Evolutionary conservation across 1,140 invertebrate genomes (phyloP).

Genomic region (Neocloeon triangulifer): DNA sequence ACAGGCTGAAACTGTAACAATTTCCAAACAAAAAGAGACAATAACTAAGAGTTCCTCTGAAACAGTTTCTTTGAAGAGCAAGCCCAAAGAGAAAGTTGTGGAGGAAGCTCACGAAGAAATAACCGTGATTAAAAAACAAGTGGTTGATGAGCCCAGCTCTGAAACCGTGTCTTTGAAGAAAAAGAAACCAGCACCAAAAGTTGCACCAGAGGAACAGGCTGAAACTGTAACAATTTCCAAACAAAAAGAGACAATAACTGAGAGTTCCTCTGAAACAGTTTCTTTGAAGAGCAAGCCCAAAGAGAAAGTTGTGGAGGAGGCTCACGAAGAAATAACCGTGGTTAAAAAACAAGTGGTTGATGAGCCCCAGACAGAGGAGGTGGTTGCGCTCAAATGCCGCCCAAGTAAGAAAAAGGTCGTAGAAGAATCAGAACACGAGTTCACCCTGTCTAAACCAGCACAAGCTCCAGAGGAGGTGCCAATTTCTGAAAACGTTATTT

Average conservation of each 20-base stretch:
- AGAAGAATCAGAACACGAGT: slow-evolving; percentile 14
- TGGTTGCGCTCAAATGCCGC: slow-evolving; percentile 10
- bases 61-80: slow-evolving; percentile 10
- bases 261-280: slow-evolving; percentile 8
- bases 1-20: no score
- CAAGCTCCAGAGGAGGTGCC: slow-evolving; percentile 19
- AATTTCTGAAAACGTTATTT: slow-evolving; percentile 45
- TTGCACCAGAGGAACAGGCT: slow-evolving; percentile 11
- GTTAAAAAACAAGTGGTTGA: slow-evolving; percentile 10
- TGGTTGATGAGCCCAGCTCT: slow-evolving; percentile 11
- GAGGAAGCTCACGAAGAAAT: slow-evolving; percentile 21
- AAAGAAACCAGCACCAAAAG: no score
- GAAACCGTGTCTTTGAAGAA: slow-evolving; percentile 28
- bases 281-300: slow-evolving; percentile 10
- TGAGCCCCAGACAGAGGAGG: slow-evolving; percentile 11
- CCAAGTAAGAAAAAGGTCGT: slow-evolving; percentile 11
- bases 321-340: slow-evolving; percentile 20
- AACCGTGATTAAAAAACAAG: slow-evolving; percentile 11
- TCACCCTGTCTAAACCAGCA: slow-evolving; percentile 25
- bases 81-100: slow-evolving; percentile 8
- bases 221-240: no score
- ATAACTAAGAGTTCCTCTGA: no score
- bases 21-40: no score
- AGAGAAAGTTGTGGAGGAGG: slow-evolving; percentile 11
- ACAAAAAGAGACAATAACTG: no score